phyloP scores from a whole-genome alignment of 2,113 vertebrate species.

The Daphoenositta chrysoptera region DNA sequence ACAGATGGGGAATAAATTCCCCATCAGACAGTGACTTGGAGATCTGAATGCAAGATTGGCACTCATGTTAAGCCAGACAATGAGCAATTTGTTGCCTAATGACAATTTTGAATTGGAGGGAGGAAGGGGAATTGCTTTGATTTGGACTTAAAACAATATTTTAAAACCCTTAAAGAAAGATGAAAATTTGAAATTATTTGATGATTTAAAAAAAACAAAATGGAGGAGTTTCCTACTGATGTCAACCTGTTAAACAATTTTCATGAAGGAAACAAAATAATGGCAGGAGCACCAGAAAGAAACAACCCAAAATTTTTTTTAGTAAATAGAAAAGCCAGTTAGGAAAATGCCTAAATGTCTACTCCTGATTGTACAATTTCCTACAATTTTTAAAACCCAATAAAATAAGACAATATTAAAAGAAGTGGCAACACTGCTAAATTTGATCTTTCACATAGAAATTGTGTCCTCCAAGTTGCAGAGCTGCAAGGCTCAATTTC shows the following conservation, averaged over 20 bases:
- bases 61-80: neutral
- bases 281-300: neutral
- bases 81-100: neutral
- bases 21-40: neutral
- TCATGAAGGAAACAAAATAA: neutral
- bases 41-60: neutral
- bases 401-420: neutral
- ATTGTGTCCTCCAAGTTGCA: neutral
- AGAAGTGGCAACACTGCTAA: neutral
- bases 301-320: neutral
- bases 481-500: neutral
- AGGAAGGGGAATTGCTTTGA: neutral
- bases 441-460: neutral
- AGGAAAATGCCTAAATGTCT: neutral
- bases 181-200: neutral
- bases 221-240: neutral
- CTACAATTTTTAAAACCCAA: neutral
- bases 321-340: neutral
- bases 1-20: constrained; percentile 3
- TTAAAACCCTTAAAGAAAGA: neutral
- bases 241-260: neutral
- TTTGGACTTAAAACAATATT: neutral
- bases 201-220: neutral
- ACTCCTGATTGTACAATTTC: neutral
- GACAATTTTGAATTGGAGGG: neutral